These are phyloP conservation scores for Microctonus aethiopoides DNA, from an alignment of 2,888 invertebrate species.

Conservation along the genomic window DNA sequence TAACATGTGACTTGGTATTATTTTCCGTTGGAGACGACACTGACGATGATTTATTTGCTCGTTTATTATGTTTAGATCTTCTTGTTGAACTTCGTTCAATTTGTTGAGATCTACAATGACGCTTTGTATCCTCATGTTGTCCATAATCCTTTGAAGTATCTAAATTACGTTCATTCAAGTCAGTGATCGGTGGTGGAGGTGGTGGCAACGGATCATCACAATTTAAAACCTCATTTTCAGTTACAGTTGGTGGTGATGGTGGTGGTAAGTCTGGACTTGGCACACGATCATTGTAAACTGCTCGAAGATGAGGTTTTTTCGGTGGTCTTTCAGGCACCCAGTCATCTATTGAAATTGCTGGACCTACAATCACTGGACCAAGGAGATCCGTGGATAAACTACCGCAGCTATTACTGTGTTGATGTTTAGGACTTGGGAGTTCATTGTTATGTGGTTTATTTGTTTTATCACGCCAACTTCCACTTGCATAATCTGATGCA, in stretches of 20 bases:
- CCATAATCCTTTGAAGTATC: slow-evolving; percentile 53
- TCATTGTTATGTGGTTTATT: slow-evolving; percentile 42
- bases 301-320: slow-evolving; percentile 77
- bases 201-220: slow-evolving; percentile 76
- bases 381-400: slow-evolving; percentile 71
- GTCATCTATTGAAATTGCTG: slow-evolving; percentile 74
- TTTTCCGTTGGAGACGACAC: slow-evolving; percentile 47
- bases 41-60: slow-evolving; percentile 48
- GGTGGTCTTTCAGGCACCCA: slow-evolving; percentile 82
- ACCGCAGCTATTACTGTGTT: slow-evolving; percentile 73
- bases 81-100: slow-evolving; percentile 56
- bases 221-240: slow-evolving; percentile 72
- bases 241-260: slow-evolving; percentile 73
- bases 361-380: slow-evolving; percentile 74
- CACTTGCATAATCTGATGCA: slow-evolving; percentile 76
- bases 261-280: slow-evolving; percentile 74
- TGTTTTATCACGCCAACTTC: slow-evolving; percentile 65
- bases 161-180: slow-evolving; percentile 56
- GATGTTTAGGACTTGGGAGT: slow-evolving; percentile 66
- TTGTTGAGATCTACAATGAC: slow-evolving; percentile 46
- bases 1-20: slow-evolving; percentile 34
- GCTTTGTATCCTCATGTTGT: slow-evolving; percentile 45
- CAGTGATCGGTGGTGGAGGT: slow-evolving; percentile 73
- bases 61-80: slow-evolving; percentile 53
- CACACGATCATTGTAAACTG: slow-evolving; percentile 67